These are phyloP conservation scores for Aplysia californica DNA, from an alignment of 1,140 invertebrate species.

Conservation along the genomic window DNA sequence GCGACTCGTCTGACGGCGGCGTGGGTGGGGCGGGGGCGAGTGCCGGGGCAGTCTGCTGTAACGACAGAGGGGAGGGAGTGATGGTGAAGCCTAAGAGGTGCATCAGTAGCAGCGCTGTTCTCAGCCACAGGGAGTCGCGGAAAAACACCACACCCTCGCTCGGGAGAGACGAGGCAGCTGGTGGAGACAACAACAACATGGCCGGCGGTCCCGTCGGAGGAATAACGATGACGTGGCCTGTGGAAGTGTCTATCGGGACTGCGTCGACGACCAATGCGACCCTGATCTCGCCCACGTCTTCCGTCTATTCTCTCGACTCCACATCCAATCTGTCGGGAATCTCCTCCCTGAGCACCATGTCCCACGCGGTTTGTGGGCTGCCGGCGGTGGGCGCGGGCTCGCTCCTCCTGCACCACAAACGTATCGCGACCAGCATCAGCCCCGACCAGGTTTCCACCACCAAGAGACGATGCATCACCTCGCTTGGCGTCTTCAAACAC, in stretches of 20 bases:
- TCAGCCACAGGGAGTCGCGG: too few relatives aligned
- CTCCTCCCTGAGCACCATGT: not conserved
- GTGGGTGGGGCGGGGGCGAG: too few relatives aligned
- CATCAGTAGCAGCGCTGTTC: too few relatives aligned
- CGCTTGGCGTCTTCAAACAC: slow-evolving; percentile 1
- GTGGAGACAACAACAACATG: too few relatives aligned
- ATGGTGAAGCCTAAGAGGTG: too few relatives aligned
- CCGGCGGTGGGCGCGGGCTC: not conserved
- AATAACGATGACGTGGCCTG: too few relatives aligned
- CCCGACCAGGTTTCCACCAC: not conserved
- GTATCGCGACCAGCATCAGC: slow-evolving; percentile 5
- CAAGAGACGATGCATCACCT: slow-evolving; percentile 11
- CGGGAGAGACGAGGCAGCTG: too few relatives aligned
- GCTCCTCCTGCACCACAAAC: not conserved
- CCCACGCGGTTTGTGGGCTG: not conserved
- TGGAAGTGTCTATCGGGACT: not conserved
- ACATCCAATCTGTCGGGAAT: not conserved
- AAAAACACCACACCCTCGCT: too few relatives aligned
- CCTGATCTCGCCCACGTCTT: not conserved
- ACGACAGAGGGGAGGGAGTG: too few relatives aligned
- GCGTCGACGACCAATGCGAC: not conserved
- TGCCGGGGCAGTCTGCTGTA: too few relatives aligned
- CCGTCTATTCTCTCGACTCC: not conserved
- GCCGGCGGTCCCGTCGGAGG: too few relatives aligned
- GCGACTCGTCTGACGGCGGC: too few relatives aligned